These are phyloP conservation scores for Dreissena rostriformis DNA, from an alignment of 1,140 invertebrate species.

Conservation along the genomic window DNA sequence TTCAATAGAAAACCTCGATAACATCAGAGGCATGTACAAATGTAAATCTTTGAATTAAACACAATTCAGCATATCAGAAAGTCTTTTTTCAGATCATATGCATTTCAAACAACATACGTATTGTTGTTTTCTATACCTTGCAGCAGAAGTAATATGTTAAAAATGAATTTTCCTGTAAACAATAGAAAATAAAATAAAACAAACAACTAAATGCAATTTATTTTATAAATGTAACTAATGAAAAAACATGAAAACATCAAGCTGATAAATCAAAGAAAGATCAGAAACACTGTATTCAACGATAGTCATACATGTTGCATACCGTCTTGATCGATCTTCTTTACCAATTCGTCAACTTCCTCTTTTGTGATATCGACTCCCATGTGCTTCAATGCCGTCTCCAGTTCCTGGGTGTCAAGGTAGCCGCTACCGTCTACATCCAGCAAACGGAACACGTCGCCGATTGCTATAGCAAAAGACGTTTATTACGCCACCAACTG, in stretches of 20 bases:
- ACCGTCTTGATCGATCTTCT: constrained; percentile 41
- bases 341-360: constrained; percentile 32
- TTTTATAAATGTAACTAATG: not conserved
- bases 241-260: not conserved
- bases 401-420: constrained; percentile 27
- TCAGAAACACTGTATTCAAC: not conserved
- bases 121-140: too few relatives aligned
- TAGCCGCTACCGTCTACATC: constrained; percentile 33
- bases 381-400: constrained; percentile 42
- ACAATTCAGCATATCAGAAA: not conserved
- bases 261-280: not conserved
- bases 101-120: too few relatives aligned
- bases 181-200: not conserved
- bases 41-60: not conserved
- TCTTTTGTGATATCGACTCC: constrained; percentile 23
- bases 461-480: constrained; percentile 26
- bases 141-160: not conserved
- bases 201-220: not conserved
- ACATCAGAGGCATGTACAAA: not conserved
- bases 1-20: not conserved
- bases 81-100: not conserved
- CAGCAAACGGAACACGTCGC: constrained; percentile 39
- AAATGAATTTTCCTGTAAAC: not conserved
- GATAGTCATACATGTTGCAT: not conserved
- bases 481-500: not conserved